These are phyloP conservation scores for Bombus pyrosoma DNA, from an alignment of 1,140 invertebrate species.

Conservation along the genomic window DNA sequence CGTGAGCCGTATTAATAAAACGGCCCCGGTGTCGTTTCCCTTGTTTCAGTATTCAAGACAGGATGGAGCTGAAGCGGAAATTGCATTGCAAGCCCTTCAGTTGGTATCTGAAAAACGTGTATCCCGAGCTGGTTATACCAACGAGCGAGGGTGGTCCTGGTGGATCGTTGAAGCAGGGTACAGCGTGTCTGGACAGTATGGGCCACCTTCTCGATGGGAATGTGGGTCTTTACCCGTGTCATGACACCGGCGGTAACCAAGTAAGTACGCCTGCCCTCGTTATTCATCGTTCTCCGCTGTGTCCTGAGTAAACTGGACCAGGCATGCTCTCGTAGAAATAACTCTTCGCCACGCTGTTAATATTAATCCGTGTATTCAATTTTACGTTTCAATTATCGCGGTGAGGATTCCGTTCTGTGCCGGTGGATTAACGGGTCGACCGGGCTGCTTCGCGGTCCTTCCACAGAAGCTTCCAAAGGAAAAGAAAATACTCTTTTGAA, in stretches of 20 bases:
- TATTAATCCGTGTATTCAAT: conserved; percentile 27
- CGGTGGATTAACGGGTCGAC: neutral
- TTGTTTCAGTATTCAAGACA: conserved; percentile 90
- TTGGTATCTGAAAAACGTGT: conserved; percentile 99
- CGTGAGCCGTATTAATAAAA: conserved; percentile 53
- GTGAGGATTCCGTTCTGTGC: neutral
- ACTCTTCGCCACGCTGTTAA: neutral
- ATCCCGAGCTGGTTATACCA: conserved; percentile 94
- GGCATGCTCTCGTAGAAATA: neutral
- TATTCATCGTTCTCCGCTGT: neutral
- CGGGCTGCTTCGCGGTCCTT: neutral
- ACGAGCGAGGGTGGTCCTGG: conserved; percentile 83
- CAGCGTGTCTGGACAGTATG: conserved; percentile 95
- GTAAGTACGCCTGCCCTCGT: conserved; percentile 74
- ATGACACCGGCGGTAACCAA: conserved; percentile 98
- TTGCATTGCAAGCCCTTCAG: conserved; percentile 97
- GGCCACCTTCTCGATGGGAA: conserved; percentile 94
- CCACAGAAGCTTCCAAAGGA: too few species aligned
- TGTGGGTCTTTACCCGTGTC: conserved; percentile 96
- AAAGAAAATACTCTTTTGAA: neutral
- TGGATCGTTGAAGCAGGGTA: conserved; percentile 89
- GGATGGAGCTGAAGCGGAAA: conserved; percentile 90
- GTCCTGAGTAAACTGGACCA: conserved; percentile 1
- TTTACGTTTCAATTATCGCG: conserved; percentile 5
- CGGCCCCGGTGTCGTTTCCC: conserved; percentile 30